Evolutionary conservation across 2,888 invertebrate genomes (phyloP).

Genomic region (Cristatella mucedo): DNA sequence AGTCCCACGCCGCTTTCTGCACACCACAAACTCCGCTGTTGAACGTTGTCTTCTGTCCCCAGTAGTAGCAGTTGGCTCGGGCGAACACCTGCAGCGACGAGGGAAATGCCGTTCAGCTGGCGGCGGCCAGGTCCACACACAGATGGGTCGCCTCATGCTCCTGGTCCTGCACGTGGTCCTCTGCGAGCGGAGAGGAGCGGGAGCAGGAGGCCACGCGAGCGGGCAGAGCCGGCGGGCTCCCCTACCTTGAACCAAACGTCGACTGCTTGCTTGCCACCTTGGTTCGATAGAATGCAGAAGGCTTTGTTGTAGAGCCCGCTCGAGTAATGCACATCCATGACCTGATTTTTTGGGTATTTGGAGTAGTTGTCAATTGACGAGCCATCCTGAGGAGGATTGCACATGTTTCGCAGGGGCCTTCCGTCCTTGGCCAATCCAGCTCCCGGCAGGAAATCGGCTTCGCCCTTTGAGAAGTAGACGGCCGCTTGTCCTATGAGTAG

Average conservation of each 20-base stretch:
- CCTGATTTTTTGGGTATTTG: slow-evolving; percentile 13
- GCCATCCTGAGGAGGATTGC: slow-evolving; percentile 16
- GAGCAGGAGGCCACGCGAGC: too few relatives aligned
- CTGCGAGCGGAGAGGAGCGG: too few relatives aligned
- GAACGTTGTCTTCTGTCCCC: slow-evolving; percentile 15
- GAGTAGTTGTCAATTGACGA: slow-evolving; percentile 14
- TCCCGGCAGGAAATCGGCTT: too few relatives aligned
- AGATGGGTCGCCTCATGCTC: too few relatives aligned
- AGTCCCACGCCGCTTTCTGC: slow-evolving; percentile 17
- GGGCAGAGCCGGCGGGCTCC: too few relatives aligned
- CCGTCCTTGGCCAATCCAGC: too few relatives aligned
- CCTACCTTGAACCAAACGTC: too few relatives aligned
- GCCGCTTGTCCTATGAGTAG: too few relatives aligned
- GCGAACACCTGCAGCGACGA: slow-evolving; percentile 17
- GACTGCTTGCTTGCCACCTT: slow-evolving; percentile 13
- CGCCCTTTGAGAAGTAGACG: too few relatives aligned
- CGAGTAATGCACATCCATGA: slow-evolving; percentile 16
- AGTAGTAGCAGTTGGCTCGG: slow-evolving; percentile 17
- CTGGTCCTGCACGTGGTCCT: too few relatives aligned
- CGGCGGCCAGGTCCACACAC: too few relatives aligned
- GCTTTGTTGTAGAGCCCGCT: slow-evolving; percentile 18
- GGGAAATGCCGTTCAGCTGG: too few relatives aligned
- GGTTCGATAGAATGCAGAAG: slow-evolving; percentile 16
- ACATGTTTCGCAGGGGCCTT: slow-evolving; percentile 16
- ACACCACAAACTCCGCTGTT: slow-evolving; percentile 18